Conservation (phyloP, 2,888 invertebrate genomes). For the Crocallis elinguaria region DNA sequence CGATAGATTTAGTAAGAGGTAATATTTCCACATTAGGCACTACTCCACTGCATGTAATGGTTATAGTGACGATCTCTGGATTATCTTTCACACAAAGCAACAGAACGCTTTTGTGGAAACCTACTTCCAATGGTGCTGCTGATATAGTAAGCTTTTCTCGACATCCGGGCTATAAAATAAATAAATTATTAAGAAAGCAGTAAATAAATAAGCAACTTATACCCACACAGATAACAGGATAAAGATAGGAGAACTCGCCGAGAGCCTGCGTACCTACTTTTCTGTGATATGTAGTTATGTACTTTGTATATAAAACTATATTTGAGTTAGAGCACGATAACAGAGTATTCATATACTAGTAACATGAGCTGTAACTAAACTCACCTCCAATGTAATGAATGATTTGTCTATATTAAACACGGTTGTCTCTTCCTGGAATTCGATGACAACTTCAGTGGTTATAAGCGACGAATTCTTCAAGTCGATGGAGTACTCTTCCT, state of each 20-base stretch:
- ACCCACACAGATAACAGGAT: no score
- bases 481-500: slow-evolving; percentile 75
- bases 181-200: neutral
- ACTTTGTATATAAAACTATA: no score
- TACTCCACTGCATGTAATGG: slow-evolving; percentile 79
- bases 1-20: slow-evolving; percentile 68
- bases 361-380: no score
- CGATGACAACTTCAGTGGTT: slow-evolving; percentile 73
- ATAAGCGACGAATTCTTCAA: slow-evolving; percentile 83
- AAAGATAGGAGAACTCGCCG: no score
- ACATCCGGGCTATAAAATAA: slow-evolving; percentile 63
- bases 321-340: no score
- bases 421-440: slow-evolving; percentile 68
- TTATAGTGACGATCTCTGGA: slow-evolving; percentile 81
- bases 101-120: slow-evolving; percentile 57
- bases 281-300: no score
- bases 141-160: slow-evolving; percentile 64
- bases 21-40: slow-evolving; percentile 79
- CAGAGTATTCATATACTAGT: no score
- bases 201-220: neutral
- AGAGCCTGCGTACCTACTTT: no score
- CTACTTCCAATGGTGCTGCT: slow-evolving; percentile 71
- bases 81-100: slow-evolving; percentile 83
- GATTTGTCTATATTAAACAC: slow-evolving; percentile 76
- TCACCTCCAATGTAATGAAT: slow-evolving; percentile 64